Evolutionary conservation across 1,140 invertebrate species (phyloP), one percentile per base, ranked within the genome.

Genomic region (Schlechtendalia chinensis): DNA sequence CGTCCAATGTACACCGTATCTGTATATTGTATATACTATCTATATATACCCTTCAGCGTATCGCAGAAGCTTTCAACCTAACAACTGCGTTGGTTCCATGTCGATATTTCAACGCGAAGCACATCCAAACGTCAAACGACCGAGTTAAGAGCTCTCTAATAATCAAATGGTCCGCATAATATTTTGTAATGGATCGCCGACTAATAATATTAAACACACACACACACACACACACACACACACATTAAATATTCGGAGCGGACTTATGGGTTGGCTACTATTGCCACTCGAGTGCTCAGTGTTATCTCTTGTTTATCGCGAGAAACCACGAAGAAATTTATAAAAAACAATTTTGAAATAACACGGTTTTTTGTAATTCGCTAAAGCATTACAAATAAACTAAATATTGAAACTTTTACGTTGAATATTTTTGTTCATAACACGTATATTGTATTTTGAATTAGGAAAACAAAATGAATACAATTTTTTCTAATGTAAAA

Each of bases 51-150:
- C 50, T 74, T 32, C 54, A 10, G 6, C 16, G 29, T 39, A 56
- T 54, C 17, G 5, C 47, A 74, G 5, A 58, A 58, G 50, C 71
- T 74, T 74, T 74, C 56, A 74, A n/a, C 53, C 50, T 74, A 74
- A 74, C 71, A 22, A 74, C 24, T 12, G 11, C 61, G 29, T 74
- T 74, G 29, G 29, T 2, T 50, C 67, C 8, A 69, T 27, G 50
- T 50, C 45, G 47, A 69, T 69, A 69, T 69, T 69, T 69, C 67
- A 69, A 50, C 24, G 22, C 22, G 22, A 50, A 47, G 16, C 67
- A 24, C 67, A 50, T 69, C 45, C 24, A 50, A 69, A 50, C 22
- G 67, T 69, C 67, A 27, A 24, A n/a, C 39, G 12, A 5, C 65
- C 65, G 39, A 45, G 39, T 45, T 47, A 14, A 45, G 39, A 22